Evolutionary conservation across 2,113 vertebrate genomes (phyloP), one percentile per base, ranked within the genome.

Genomic region (Xyrauchen texanus): DNA sequence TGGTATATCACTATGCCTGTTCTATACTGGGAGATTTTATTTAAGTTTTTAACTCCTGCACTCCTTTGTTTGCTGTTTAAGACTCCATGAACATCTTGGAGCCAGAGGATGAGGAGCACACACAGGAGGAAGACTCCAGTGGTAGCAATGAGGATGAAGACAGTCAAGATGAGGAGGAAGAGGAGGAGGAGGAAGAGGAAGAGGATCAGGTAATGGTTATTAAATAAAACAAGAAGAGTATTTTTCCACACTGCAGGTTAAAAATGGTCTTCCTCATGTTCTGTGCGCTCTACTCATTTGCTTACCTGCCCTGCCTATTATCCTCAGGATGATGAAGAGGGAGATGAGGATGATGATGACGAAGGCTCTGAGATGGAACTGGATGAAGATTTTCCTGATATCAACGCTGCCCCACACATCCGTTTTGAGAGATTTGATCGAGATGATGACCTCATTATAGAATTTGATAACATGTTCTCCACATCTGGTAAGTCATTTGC

Each of bases 391-490:
- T 96, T 96, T 76, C 96, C 95, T 57, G 96, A 98, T 86, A 96
- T 98, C 83, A 96, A 96, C 81, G 93, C 95, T 15, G 96, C 95
- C 11, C 96, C 95, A 42, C 95, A 97, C 86, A 96, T 97, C 82
- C 94, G 96, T 82, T 97, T 97, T 85, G 96, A 97, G 87, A 93
- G 96, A 87, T 97, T 97, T 87, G 96, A 98, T 90, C 89, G 96
- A 83, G 96, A 98, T 85, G 96, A 98, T 83, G 96, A 98, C 91
- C 95, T 98, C 92, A 96, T 98, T 92, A 97, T 98, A 83, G 96
- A 98, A 90, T 98, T 98, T 90, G 96, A 98, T 93, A 98, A 96
- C 94, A 98, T 98, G 96, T 98, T 97, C 90, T 96, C 96, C 87
- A 96, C 94, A 82, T 95, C 95, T 47, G 95, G 96, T 98, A 88